These are phyloP conservation scores for Acanthosepion pharaonis DNA, from an alignment of 2,888 invertebrate species.

Conservation along the genomic window DNA sequence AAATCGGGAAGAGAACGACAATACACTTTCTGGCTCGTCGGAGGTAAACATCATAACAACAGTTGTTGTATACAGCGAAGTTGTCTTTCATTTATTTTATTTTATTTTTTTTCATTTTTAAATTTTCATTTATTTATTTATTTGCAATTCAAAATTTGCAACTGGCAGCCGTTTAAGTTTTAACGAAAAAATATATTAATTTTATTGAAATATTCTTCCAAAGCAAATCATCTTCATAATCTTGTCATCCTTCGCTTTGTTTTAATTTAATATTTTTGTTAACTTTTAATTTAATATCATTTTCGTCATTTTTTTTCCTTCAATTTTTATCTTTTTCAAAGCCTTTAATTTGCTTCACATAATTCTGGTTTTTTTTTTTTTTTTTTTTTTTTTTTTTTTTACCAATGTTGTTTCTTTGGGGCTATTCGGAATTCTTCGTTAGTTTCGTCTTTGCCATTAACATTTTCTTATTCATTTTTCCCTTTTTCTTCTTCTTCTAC, in stretches of 20 bases:
- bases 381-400: too few species aligned
- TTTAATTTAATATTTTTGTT: not conserved
- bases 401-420: too few species aligned
- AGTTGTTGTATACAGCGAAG: not conserved
- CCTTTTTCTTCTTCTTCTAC: not conserved
- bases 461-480: too few species aligned
- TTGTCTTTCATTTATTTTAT: not conserved
- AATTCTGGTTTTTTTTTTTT: too few species aligned
- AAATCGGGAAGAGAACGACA: not conserved
- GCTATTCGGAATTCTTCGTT: too few species aligned
- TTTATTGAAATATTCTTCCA: too few species aligned
- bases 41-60: not conserved
- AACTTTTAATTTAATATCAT: not conserved
- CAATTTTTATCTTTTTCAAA: not conserved
- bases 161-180: too few species aligned
- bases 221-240: not conserved
- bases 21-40: not conserved
- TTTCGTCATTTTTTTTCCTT: not conserved
- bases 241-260: not conserved
- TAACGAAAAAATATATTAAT: too few species aligned
- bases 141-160: not conserved
- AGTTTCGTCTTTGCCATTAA: too few species aligned
- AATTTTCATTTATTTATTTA: not conserved
- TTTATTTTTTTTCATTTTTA: not conserved
- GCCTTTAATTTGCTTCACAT: too few species aligned